A percentile compares a stretch with the other conserved stretches of the same genome.
Conservation (phyloP, 2,797 vertebrate genomes). For the Neosalanx taihuensis region DNA sequence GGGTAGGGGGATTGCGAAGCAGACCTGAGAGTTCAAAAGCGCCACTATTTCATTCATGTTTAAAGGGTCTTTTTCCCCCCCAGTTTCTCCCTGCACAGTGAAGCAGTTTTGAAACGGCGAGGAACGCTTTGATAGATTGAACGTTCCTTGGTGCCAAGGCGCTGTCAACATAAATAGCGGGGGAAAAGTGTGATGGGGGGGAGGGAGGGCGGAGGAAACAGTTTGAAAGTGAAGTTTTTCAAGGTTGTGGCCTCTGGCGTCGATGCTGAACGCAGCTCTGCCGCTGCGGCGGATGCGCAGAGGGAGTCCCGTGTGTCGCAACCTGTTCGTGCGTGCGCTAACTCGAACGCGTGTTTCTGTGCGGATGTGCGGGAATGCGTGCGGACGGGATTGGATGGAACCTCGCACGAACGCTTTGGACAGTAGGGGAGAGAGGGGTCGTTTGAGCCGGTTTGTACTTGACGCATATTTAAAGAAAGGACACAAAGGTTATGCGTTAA, state of each 20-base stretch:
- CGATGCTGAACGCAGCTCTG: conserved; percentile 59
- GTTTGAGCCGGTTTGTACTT: no score
- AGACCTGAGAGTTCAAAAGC: conserved; percentile 87
- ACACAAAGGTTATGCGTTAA: no score
- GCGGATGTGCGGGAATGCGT: background rate
- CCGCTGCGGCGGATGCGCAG: conserved; percentile 44
- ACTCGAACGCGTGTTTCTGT: conserved; percentile 43
- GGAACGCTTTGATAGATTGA: conserved; percentile 77
- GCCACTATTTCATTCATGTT: conserved; percentile 86
- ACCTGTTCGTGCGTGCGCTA: conserved; percentile 29
- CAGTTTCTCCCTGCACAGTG: conserved; percentile 69
- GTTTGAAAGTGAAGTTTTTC: conserved; percentile 77
- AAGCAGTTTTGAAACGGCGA: conserved; percentile 71
- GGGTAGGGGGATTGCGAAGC: conserved; percentile 52
- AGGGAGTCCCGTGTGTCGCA: conserved; percentile 45
- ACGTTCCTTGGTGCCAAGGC: conserved; percentile 64
- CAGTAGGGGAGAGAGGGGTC: background rate
- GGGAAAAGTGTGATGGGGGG: conserved; percentile 54
- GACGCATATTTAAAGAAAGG: no score
- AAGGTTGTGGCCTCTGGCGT: conserved; percentile 73
- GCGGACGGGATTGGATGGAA: background rate
- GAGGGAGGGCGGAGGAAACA: conserved; percentile 50
- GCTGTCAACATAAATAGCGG: conserved; percentile 80
- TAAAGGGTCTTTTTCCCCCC: conserved; percentile 73
- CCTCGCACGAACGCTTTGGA: background rate